A percentile compares a stretch with the other conserved stretches of the same genome.
These are phyloP conservation scores for Apodemia mormo DNA, from an alignment of 2,888 invertebrate species.

Conservation along the genomic window DNA sequence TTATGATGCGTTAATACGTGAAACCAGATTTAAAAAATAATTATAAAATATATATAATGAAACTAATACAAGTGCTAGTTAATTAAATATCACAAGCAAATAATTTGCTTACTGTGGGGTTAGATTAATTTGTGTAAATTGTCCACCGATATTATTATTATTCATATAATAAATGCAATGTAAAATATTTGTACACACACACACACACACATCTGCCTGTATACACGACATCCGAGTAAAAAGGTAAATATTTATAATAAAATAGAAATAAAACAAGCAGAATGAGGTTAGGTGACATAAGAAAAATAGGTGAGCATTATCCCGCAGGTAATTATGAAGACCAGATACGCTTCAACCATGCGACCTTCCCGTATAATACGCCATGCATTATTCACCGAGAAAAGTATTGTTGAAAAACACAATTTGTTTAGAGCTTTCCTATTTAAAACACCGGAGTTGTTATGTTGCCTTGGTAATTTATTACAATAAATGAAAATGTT, in stretches of 20 bases:
- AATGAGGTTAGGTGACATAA: slow-evolving; percentile 14
- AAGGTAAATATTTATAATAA: neutral
- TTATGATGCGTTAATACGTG: no score
- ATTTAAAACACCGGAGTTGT: neutral
- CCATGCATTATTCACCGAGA: slow-evolving; percentile 5
- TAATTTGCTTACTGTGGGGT: no score
- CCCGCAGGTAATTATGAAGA: slow-evolving; percentile 12
- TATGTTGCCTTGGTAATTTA: slow-evolving; percentile 3
- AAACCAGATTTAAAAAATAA: no score
- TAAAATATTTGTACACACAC: no score
- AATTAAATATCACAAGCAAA: no score
- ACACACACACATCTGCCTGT: no score
- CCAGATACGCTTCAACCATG: neutral
- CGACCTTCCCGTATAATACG: neutral
- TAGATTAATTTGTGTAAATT: no score
- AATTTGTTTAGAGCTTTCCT: neutral
- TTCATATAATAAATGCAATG: no score
- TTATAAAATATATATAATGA: no score
- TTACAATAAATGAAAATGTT: no score
- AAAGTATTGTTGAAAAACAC: slow-evolving; percentile 13
- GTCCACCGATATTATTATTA: no score
- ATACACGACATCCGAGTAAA: neutral
- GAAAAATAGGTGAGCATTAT: slow-evolving; percentile 11
- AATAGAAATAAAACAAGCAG: neutral
- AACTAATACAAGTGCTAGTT: no score